Base-by-base conservation (phyloP, 2,113 vertebrate species). In the Sylvilagus bachmani region DNA sequence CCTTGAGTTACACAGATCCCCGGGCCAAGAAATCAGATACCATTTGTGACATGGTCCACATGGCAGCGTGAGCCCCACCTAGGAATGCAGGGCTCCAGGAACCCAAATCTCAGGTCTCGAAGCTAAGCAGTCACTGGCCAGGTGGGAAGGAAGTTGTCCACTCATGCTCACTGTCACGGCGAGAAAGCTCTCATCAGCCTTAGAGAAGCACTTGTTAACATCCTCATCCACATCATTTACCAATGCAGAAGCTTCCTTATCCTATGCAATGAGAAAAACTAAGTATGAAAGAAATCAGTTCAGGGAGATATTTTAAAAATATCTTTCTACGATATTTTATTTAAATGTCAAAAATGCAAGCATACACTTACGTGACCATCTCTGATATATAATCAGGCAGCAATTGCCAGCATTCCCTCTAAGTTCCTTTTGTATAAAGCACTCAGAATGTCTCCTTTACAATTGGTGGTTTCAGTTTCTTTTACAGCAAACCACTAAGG, bases 381-480 rank as follows among this genome's bases (percentile, higher is more conserved):
- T 89, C 19, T 70, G 73, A 67, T 70, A 38, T n/a, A 36, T 77
- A 88, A 87, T 31, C 38, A 87, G 84, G 33, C 27, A 84, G 27
- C 31, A 67, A 92, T 58, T 85, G 19, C 10, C 86, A 75, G 58
- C 66, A 74, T 74, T 85, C 88, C 33, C 51, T 89, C 78, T 36
- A 67, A 93, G 74, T 74, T 95, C 55, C 75, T 94, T 96, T 77
- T 83, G 6, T 70, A 67, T 64, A 62, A 95, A 58, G 31, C 22
- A 51, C 14, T 91, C 44, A 53, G 31, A 95, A 90, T 62, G 5
- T 7, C 31, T 95, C 49, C 61, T 90, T 69, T 44, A 55, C 44
- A 84, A 69, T 3, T 69, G 81, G n/a, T 62, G n/a, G 29, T 71
- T 95, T 90, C 12, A 11, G 21, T 88, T 74, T 86, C n/a, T 81